Base-by-base conservation (phyloP, 1,140 invertebrate genomes). In the Brachionus rotundiformis region DNA sequence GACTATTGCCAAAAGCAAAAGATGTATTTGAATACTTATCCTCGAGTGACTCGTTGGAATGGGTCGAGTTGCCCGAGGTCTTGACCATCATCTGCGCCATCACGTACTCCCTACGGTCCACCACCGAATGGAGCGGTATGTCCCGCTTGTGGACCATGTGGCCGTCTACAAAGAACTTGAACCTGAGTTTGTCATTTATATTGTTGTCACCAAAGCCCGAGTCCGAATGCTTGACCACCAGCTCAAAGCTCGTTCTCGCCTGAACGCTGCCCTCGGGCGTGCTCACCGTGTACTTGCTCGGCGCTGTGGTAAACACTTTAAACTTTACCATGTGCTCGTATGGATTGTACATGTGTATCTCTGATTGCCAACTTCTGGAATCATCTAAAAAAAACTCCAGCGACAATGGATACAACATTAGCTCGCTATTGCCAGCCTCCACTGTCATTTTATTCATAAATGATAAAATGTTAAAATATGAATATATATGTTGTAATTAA, bases 291-390 rank as follows among this genome's bases (percentile, higher is more conserved):
- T 94, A 95, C 85, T 93, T 94, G 82, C 91, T 91, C 39, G 93
- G 92, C 19, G 92, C 90, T 29, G 92, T 94, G 84, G 91, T 92
- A 83, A 94, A 85, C 71, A 94, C 93, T 93, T 92, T 93, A 86
- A 94, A 95, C 88, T 92, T 91, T 5, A 95, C 90, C 44, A 91
- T 89, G 88, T 94, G 93, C 82, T 95, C 93, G 87, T 94, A 95
- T 2, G 93, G 93, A 89, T 95, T 95, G 85, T 94, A 94, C 44
- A 95, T 87, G 47, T 93, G 94, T 36, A 95, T 86, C 59, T 94
- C 89, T 88, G 94, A 93, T 86, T 93, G 94, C 85, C 93, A 91
- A 1, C 91, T 92, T 41, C 91, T 90, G 83, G 91, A 91, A 83
- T 93, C 92, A 84, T 91, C 91, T 82, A 93, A 88, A 88, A 92